Conservation (phyloP, 2,888 invertebrate species). For the Cotesia congregata region DNA sequence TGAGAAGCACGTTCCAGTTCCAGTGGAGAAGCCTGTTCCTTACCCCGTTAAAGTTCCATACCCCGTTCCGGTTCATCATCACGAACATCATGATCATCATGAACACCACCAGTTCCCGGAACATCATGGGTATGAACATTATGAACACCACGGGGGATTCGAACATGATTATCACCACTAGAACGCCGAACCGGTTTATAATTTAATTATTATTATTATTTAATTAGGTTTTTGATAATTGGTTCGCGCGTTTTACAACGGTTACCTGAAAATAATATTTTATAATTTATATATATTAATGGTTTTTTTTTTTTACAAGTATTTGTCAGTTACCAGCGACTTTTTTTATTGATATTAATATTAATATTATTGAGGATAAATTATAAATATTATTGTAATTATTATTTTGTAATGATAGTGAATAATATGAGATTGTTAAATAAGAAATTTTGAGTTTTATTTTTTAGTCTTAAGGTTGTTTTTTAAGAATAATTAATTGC, state of each 20-base stretch:
- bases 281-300: constrained; percentile 31
- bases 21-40: constrained; percentile 75
- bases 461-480: too few species aligned
- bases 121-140: constrained; percentile 46
- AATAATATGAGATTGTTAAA: constrained; percentile 1
- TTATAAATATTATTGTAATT: background rate
- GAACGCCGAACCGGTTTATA: background rate
- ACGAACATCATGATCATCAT: constrained; percentile 62
- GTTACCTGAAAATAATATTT: constrained; percentile 48
- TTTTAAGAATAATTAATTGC: too few species aligned
- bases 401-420: background rate
- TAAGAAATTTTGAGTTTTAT: background rate
- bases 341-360: background rate
- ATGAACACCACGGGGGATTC: constrained; percentile 44
- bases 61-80: constrained; percentile 74
- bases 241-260: constrained; percentile 47
- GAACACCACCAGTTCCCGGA: constrained; percentile 44
- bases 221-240: constrained; percentile 12
- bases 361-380: background rate
- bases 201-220: background rate
- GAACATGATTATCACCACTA: constrained; percentile 39
- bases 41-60: constrained; percentile 80
- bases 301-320: background rate
- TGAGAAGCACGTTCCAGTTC: constrained; percentile 72
- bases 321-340: constrained; percentile 1